Conservation (phyloP, 2,113 vertebrate species). For the Ginglymostoma cirratum region DNA sequence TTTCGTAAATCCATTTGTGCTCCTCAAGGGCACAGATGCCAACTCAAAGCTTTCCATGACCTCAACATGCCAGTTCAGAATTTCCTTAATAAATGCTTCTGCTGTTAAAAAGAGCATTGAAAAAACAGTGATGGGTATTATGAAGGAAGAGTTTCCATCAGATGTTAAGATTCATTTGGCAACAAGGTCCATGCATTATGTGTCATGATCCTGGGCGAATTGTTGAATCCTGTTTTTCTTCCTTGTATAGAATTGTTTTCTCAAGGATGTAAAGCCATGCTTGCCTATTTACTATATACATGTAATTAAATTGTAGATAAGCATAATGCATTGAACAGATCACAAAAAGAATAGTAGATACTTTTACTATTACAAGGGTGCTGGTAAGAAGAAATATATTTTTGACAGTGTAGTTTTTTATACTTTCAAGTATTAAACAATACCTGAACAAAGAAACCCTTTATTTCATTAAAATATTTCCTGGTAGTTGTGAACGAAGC, state of each 20-base stretch:
- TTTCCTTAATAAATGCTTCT: conserved; percentile 55
- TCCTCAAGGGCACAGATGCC: conserved; percentile 56
- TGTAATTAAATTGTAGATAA: conserved; percentile 89
- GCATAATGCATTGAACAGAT: conserved; percentile 68
- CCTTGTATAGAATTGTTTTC: conserved; percentile 75
- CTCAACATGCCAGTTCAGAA: conserved; percentile 63
- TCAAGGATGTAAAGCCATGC: conserved; percentile 92
- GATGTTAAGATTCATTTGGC: conserved; percentile 43
- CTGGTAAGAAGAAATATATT: conserved; percentile 85
- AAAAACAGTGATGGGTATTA: background rate
- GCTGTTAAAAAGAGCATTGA: conserved; percentile 57
- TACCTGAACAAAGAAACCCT: conserved; percentile 87
- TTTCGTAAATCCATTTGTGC: conserved; percentile 56
- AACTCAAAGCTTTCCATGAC: conserved; percentile 59
- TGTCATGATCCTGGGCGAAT: conserved; percentile 77
- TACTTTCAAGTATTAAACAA: conserved; percentile 84
- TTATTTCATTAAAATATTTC: conserved; percentile 86
- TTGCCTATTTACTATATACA: conserved; percentile 86
- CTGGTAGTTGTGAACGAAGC: conserved; percentile 72
- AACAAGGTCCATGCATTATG: conserved; percentile 80
- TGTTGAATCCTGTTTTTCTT: conserved; percentile 73
- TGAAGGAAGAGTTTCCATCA: background rate
- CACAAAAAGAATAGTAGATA: conserved; percentile 70
- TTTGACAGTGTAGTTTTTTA: conserved; percentile 91
- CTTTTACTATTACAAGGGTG: conserved; percentile 80